Evolutionary conservation across 2,113 vertebrate species (phyloP).

Genomic region (Burhinus bistriatus): DNA sequence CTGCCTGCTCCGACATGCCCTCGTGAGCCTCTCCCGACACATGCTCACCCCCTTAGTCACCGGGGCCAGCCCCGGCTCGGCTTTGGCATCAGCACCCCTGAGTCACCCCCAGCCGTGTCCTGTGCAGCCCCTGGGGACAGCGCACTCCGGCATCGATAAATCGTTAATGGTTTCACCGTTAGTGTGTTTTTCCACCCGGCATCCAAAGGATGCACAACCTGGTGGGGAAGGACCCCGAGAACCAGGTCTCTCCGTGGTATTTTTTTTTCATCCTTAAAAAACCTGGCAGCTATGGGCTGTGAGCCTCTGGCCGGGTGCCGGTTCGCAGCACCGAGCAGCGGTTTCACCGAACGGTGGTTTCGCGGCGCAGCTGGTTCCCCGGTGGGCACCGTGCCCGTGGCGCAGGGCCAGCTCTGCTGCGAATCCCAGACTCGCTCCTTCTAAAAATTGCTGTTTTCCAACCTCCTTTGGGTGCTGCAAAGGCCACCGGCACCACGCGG

Average conservation of each 20-base stretch:
- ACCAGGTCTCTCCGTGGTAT: not conserved
- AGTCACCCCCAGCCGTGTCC: not conserved
- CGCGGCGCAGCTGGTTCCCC: rapidly evolving
- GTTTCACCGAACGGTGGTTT: not conserved
- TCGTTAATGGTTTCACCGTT: rapidly evolving
- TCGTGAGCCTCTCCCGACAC: not conserved
- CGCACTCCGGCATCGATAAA: rapidly evolving
- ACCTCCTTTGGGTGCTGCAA: not conserved
- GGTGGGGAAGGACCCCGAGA: not conserved
- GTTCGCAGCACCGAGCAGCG: too few species aligned
- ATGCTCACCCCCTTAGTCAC: not conserved
- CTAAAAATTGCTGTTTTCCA: not conserved
- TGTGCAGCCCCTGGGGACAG: not conserved
- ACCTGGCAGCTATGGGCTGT: too few species aligned
- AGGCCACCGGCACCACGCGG: not conserved
- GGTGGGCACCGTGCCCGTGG: rapidly evolving
- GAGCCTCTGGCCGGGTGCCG: not conserved
- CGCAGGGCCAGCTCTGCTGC: not conserved
- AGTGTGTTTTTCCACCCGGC: not conserved
- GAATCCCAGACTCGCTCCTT: not conserved
- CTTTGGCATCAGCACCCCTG: not conserved
- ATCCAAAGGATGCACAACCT: not conserved
- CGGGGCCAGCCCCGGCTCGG: not conserved
- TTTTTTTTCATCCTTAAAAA: not conserved
- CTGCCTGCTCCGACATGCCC: not conserved